These are phyloP conservation scores for Seira ritae DNA, from an alignment of 2,888 invertebrate species.

Conservation along the genomic window DNA sequence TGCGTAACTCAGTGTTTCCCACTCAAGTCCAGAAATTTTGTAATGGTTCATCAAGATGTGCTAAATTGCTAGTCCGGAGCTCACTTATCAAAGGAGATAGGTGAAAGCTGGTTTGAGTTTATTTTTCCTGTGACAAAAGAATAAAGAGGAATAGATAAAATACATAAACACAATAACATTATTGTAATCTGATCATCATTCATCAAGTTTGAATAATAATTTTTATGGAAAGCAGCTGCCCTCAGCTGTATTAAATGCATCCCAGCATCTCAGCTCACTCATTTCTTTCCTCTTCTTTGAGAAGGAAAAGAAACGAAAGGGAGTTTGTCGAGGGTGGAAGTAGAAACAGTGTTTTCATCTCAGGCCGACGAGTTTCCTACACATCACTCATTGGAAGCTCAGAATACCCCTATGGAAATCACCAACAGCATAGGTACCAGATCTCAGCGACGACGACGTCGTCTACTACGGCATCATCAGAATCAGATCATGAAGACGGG, in stretches of 20 bases:
- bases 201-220: not conserved
- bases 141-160: no score
- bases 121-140: no score
- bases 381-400: constrained; percentile 53
- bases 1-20: no score
- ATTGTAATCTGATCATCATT: no score
- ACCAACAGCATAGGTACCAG: constrained; percentile 4
- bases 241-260: constrained; percentile 66
- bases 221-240: constrained; percentile 47
- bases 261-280: constrained; percentile 67
- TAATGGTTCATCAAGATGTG: no score
- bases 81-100: no score
- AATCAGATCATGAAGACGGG: constrained; percentile 53
- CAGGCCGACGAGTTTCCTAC: constrained; percentile 52
- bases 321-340: constrained; percentile 57
- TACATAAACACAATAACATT: no score
- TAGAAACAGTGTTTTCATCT: constrained; percentile 23
- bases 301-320: constrained; percentile 63
- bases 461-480: constrained; percentile 45
- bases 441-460: constrained; percentile 17
- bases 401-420: constrained; percentile 65
- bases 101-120: no score
- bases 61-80: no score
- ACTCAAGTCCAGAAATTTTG: no score
- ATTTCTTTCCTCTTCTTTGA: constrained; percentile 63